Percentiles rank a stretch among this genome's conserved stretches.
These are phyloP conservation scores for Blastobasis adustella DNA, from an alignment of 2,888 invertebrate species.

Conservation along the genomic window DNA sequence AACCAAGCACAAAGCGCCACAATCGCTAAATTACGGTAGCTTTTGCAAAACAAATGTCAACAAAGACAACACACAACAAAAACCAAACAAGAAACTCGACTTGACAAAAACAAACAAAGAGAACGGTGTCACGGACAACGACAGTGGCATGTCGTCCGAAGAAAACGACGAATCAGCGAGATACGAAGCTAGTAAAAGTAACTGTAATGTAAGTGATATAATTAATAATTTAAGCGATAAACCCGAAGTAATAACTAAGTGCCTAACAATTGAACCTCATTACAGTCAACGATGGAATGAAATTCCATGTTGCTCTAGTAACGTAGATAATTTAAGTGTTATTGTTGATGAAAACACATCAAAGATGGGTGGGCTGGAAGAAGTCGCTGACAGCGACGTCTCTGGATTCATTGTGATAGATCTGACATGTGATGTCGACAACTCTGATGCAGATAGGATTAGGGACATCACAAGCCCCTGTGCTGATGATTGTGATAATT, in stretches of 20 bases:
- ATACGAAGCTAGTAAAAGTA: slow-evolving; percentile 38
- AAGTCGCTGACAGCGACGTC: slow-evolving; percentile 25
- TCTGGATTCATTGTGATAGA: slow-evolving; percentile 65
- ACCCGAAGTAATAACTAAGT: slow-evolving; percentile 52
- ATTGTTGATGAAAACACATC: slow-evolving; percentile 30
- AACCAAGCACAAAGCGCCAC: slow-evolving; percentile 26
- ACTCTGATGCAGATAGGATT: slow-evolving; percentile 13
- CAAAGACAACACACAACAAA: slow-evolving; percentile 34
- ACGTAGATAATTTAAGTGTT: slow-evolving; percentile 47
- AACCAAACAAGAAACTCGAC: slow-evolving; percentile 19
- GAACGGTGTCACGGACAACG: slow-evolving; percentile 24
- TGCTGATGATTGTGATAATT: slow-evolving; percentile 48
- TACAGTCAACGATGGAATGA: slow-evolving; percentile 57
- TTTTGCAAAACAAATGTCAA: slow-evolving; percentile 53
- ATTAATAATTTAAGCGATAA: slow-evolving; percentile 35
- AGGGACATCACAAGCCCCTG: slow-evolving; percentile 29
- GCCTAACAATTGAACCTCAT: slow-evolving; percentile 59
- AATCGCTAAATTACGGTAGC: slow-evolving; percentile 49
- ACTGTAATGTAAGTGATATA: slow-evolving; percentile 30
- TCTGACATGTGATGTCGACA: slow-evolving; percentile 53
- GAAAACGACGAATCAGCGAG: slow-evolving; percentile 59
- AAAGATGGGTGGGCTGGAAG: slow-evolving; percentile 20
- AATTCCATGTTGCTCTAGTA: slow-evolving; percentile 65
- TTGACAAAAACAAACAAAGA: slow-evolving; percentile 15
- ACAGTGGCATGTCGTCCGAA: slow-evolving; percentile 68